These are phyloP conservation scores for Oenanthe oenanthe DNA, from an alignment of 2,113 vertebrate species.

Conservation along the genomic window DNA sequence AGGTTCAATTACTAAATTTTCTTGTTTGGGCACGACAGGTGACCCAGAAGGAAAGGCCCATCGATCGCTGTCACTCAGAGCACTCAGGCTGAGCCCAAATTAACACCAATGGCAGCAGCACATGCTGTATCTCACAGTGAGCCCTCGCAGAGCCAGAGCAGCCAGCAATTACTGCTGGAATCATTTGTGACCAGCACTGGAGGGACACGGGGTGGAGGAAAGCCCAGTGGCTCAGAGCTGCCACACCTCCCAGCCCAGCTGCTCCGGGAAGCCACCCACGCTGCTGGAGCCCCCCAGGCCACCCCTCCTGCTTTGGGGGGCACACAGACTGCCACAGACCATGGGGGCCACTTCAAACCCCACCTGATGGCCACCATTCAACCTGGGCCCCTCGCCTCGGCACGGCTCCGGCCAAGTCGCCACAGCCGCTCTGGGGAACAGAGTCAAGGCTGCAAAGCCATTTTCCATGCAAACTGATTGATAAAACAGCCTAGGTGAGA, in stretches of 20 bases:
- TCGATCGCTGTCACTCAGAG: rapidly evolving
- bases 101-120: neutral
- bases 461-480: neutral
- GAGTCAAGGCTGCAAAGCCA: neutral
- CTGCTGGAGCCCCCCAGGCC: neutral
- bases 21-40: neutral
- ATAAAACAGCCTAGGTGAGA: neutral
- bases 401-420: rapidly evolving
- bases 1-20: neutral
- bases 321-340: too few species aligned
- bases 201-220: rapidly evolving
- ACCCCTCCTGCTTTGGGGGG: neutral
- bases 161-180: neutral
- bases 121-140: neutral
- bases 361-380: rapidly evolving
- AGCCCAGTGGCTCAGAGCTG: rapidly evolving
- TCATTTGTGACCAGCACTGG: neutral
- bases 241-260: neutral
- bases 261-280: neutral
- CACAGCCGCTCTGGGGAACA: neutral
- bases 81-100: neutral
- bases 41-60: neutral
- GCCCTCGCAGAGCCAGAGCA: neutral
- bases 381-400: rapidly evolving
- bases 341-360: rapidly evolving